phyloP scores from a whole-genome alignment of 2,888 invertebrate genomes.

The Cephus sareptanus region DNA sequence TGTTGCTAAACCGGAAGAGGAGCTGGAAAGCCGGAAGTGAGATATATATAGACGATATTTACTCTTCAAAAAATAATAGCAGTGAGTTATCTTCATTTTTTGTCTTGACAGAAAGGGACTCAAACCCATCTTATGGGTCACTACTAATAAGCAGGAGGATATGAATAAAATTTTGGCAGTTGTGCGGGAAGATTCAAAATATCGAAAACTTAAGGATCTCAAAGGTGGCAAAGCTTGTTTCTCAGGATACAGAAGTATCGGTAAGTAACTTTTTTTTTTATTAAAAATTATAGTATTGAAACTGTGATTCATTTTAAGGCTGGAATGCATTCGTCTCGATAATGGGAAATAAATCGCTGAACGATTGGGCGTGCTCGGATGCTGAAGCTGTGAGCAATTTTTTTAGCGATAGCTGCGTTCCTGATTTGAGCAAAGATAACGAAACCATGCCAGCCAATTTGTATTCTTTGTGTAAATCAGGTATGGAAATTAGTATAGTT shows the following conservation, averaged over 20 bases:
- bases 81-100: neutral
- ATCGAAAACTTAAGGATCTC: slow-evolving; percentile 73
- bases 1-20: slow-evolving; percentile 77
- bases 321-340: slow-evolving; percentile 54
- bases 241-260: slow-evolving; percentile 81
- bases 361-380: slow-evolving; percentile 54
- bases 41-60: slow-evolving; percentile 12
- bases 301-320: slow-evolving; percentile 48
- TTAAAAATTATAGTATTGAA: slow-evolving; percentile 63
- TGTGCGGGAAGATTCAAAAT: slow-evolving; percentile 71
- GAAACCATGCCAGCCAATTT: slow-evolving; percentile 38
- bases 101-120: slow-evolving; percentile 69
- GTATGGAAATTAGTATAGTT: slow-evolving; percentile 22
- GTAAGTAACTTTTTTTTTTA: slow-evolving; percentile 68
- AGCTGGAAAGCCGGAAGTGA: slow-evolving; percentile 77
- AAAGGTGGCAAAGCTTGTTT: slow-evolving; percentile 82
- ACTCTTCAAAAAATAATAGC: neutral
- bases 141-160: slow-evolving; percentile 70
- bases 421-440: slow-evolving; percentile 28
- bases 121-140: slow-evolving; percentile 73
- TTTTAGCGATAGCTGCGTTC: slow-evolving; percentile 77
- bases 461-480: slow-evolving; percentile 37
- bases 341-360: slow-evolving; percentile 41
- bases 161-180: slow-evolving; percentile 77
- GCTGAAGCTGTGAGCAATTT: slow-evolving; percentile 69